Evolutionary conservation across 2,113 vertebrate species (phyloP), one percentile per base, ranked within the genome.

Genomic region (Lasiurus borealis): DNA sequence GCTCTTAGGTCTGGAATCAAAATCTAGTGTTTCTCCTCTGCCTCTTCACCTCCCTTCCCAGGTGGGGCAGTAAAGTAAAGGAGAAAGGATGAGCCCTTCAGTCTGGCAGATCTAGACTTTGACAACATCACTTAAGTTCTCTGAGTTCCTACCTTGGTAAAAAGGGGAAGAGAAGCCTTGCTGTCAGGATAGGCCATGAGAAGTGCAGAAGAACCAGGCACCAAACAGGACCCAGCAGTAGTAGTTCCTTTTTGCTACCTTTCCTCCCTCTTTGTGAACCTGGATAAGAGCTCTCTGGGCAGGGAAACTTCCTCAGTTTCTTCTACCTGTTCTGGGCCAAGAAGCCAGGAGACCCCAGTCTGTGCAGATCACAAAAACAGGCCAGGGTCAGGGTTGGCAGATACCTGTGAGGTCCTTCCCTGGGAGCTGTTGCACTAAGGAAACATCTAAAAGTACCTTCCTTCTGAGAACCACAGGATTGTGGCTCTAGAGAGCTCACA

Each of bases 61-160:
- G 0, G 0, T n/a, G 0, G 27, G 19, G 2, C 23, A 59, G 14
- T 8, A 0, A 31, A 15, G 34, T 36, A 64, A 77, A 62, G 25
- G 31, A 93, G 40, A 82, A 73, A 91, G 5, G 31, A n/a, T 0
- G 19, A 25, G 23, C 7, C 40, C 52, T n/a, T 15, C n/a, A 15
- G 3, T 40, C 80, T 69, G 46, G 80, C 21, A 81, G 46, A 94
- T 36, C 31, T 57, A 66, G 66, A 40, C 21, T 29, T 34, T 93
- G n/a, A 93, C 9, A 34, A 78, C 4, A 8, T 52, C 44, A 59
- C 9, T 73, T 73, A 78, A 77, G 1, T 21, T 85, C 62, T 90
- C 34, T 54, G 36, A 81, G 31, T 82, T 85, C 82, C 68, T 34
- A 81, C 27, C 13, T 82, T 18, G 7, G 36, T 50, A 8, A 50